These are phyloP conservation scores for Nannospalax galili DNA, from an alignment of 2,113 vertebrate species.

Conservation along the genomic window DNA sequence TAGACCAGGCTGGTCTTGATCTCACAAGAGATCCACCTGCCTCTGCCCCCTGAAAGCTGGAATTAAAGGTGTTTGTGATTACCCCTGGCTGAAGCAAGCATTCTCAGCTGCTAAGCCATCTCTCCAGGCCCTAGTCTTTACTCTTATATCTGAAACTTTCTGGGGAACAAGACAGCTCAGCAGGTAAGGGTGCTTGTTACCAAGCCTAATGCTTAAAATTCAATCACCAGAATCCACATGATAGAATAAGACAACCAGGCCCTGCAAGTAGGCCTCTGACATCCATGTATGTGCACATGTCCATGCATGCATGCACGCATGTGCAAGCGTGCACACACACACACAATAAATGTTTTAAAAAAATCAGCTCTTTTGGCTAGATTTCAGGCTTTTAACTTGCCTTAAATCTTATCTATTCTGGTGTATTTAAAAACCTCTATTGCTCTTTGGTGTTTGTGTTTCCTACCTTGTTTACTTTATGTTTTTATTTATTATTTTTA, in stretches of 20 bases:
- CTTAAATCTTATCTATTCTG: slow-evolving; percentile 33
- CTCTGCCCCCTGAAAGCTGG: too few species aligned
- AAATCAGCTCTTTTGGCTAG: not conserved
- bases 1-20: too few species aligned
- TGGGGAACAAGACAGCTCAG: not conserved
- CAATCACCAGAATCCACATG: not conserved
- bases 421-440: not conserved
- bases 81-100: too few species aligned
- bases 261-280: not conserved
- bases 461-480: not conserved
- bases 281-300: not conserved
- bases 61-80: too few species aligned
- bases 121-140: too few species aligned
- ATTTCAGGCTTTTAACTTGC: slow-evolving; percentile 26
- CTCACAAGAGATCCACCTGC: too few species aligned
- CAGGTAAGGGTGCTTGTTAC: not conserved
- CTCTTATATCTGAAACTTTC: not conserved
- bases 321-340: too few species aligned
- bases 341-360: not conserved
- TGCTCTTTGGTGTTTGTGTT: not conserved
- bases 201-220: not conserved
- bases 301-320: not conserved
- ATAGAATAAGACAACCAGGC: not conserved
- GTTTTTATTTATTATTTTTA: too few species aligned
- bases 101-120: too few species aligned